Evolutionary conservation across 1,140 invertebrate genomes (phyloP).

Genomic region (Drosophila lowei): DNA sequence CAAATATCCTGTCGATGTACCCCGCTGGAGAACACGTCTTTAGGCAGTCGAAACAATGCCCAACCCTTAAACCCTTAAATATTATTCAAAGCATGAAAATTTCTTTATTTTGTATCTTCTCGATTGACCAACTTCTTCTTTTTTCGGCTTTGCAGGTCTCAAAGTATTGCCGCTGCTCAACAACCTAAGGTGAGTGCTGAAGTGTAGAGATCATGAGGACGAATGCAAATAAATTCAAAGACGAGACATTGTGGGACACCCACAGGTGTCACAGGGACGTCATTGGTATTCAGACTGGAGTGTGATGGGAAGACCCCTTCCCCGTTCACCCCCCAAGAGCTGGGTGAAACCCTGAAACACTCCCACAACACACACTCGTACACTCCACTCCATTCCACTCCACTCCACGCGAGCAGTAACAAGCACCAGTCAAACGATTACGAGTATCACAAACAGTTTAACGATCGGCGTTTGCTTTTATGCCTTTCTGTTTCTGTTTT

Average conservation of each 20-base stretch:
- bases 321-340: slow-evolving; percentile 32
- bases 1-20: neutral
- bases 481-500: slow-evolving; percentile 32
- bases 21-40: too few species aligned
- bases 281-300: slow-evolving; percentile 26
- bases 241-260: slow-evolving; percentile 50
- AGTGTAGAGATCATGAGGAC: slow-evolving; percentile 27
- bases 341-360: slow-evolving; percentile 71
- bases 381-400: slow-evolving; percentile 1
- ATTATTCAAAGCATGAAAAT: too few species aligned
- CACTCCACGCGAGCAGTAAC: slow-evolving; percentile 9
- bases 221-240: too few species aligned
- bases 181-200: slow-evolving; percentile 89
- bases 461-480: slow-evolving; percentile 46
- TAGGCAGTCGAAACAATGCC: too few species aligned
- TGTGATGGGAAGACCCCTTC: slow-evolving; percentile 1
- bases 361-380: slow-evolving; percentile 53
- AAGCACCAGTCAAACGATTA: slow-evolving; percentile 40
- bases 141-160: slow-evolving; percentile 87
- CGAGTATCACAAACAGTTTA: slow-evolving; percentile 76
- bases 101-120: neutral
- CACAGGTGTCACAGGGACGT: slow-evolving; percentile 27
- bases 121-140: slow-evolving; percentile 39
- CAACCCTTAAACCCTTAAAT: too few species aligned
- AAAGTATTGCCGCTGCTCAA: slow-evolving; percentile 91